These are phyloP conservation scores for Erebia palarica DNA, from an alignment of 2,888 invertebrate species.

Conservation along the genomic window DNA sequence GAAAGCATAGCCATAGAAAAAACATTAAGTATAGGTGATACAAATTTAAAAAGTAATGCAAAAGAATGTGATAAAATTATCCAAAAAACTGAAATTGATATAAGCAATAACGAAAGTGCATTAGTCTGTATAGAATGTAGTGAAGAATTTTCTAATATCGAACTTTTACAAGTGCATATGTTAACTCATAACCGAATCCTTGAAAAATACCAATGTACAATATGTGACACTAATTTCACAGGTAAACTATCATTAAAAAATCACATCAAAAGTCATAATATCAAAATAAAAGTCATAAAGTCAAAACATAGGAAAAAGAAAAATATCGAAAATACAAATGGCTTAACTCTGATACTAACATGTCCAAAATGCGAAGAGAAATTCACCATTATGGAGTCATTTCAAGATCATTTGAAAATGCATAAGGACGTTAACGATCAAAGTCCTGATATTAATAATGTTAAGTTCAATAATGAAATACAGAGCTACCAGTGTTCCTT, in stretches of 20 bases:
- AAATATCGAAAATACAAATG: slow-evolving; percentile 35
- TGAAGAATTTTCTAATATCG: slow-evolving; percentile 3
- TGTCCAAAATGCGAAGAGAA: slow-evolving; percentile 30
- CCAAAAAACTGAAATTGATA: not conserved
- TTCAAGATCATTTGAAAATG: slow-evolving; percentile 25
- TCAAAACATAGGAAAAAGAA: slow-evolving; percentile 23
- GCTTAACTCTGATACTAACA: slow-evolving; percentile 30
- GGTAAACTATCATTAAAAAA: slow-evolving; percentile 11
- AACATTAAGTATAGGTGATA: slow-evolving; percentile 14
- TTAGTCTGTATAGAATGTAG: slow-evolving; percentile 7
- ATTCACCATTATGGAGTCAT: slow-evolving; percentile 14
- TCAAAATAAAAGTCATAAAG: slow-evolving; percentile 8
- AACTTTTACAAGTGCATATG: slow-evolving; percentile 11
- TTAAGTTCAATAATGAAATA: slow-evolving; percentile 23
- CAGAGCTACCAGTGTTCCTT: slow-evolving; percentile 57
- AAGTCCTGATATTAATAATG: slow-evolving; percentile 16
- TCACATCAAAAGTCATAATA: slow-evolving; percentile 30
- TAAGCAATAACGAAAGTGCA: not conserved
- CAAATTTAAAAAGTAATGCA: slow-evolving; percentile 21
- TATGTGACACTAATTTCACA: slow-evolving; percentile 27
- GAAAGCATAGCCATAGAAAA: slow-evolving; percentile 20
- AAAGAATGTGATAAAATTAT: slow-evolving; percentile 24
- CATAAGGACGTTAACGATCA: slow-evolving; percentile 21
- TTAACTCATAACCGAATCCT: slow-evolving; percentile 4
- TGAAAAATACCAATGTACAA: slow-evolving; percentile 24